Evolutionary conservation across 1,140 invertebrate genomes (phyloP).

Genomic region (Drosophila sp.): DNA sequence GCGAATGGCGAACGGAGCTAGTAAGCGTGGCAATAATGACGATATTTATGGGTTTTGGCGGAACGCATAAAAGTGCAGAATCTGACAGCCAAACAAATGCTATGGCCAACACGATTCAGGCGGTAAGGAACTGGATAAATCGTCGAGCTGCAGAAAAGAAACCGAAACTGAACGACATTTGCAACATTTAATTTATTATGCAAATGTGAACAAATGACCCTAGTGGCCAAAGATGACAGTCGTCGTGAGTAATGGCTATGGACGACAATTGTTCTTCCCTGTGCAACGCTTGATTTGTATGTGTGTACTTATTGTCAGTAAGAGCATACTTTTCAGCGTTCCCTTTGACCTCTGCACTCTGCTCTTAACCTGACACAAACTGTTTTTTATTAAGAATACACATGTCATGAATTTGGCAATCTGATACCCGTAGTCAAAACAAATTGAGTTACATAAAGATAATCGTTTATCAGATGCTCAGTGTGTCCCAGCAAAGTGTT

Average conservation of each 20-base stretch:
- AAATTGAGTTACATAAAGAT: slow-evolving; percentile 79
- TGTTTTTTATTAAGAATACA: slow-evolving; percentile 26
- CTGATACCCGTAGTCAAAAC: slow-evolving; percentile 60
- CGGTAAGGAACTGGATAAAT: slow-evolving; percentile 43
- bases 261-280: slow-evolving; percentile 60
- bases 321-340: slow-evolving; percentile 25
- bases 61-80: slow-evolving; percentile 65
- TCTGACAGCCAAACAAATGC: slow-evolving; percentile 45
- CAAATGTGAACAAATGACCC: slow-evolving; percentile 80
- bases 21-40: slow-evolving; percentile 65
- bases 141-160: slow-evolving; percentile 51
- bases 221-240: slow-evolving; percentile 75
- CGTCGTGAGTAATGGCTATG: slow-evolving; percentile 64
- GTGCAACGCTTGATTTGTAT: slow-evolving; percentile 33
- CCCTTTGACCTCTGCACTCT: slow-evolving; percentile 29
- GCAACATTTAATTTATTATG: slow-evolving; percentile 82
- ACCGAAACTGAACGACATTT: slow-evolving; percentile 68
- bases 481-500: slow-evolving; percentile 43
- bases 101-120: slow-evolving; percentile 14
- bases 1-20: slow-evolving; percentile 16
- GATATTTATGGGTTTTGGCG: slow-evolving; percentile 71
- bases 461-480: slow-evolving; percentile 71
- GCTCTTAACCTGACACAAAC: slow-evolving; percentile 24
- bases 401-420: slow-evolving; percentile 46
- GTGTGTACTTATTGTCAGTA: not conserved